Conservation (phyloP, 2,113 vertebrate species). For the Ailurus styani region DNA sequence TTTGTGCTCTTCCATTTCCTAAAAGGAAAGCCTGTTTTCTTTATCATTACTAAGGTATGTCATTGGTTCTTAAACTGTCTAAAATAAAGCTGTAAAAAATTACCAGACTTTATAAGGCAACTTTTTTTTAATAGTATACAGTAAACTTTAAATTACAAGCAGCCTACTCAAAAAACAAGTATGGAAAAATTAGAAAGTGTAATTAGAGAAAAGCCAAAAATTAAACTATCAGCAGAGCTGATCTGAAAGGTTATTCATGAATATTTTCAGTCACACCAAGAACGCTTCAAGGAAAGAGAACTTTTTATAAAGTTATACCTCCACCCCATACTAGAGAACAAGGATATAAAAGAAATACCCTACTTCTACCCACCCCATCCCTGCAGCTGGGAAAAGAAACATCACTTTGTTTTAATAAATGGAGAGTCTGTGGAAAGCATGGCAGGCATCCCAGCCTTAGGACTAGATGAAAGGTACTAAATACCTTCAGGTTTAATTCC, state of each 20-base stretch:
- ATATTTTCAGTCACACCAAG: conserved; percentile 25
- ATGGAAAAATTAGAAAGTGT: conserved; percentile 64
- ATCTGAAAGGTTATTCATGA: not conserved
- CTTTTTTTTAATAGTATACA: conserved; percentile 79
- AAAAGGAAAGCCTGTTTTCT: conserved; percentile 71
- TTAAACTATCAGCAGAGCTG: not conserved
- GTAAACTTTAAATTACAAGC: conserved; percentile 72
- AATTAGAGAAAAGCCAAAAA: conserved; percentile 7
- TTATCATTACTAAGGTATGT: conserved; percentile 68
- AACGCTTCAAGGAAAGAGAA: conserved; percentile 24
- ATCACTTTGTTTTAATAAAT: conserved; percentile 37
- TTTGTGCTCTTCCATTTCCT: conserved; percentile 62
- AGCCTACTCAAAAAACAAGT: conserved; percentile 74
- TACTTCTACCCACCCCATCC: not conserved
- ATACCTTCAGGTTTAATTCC: conserved; percentile 34
- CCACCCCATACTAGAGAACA: not conserved
- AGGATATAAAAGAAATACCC: conserved; percentile 5
- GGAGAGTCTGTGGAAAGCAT: conserved; percentile 38
- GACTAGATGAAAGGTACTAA: conserved; percentile 60
- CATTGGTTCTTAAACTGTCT: conserved; percentile 70
- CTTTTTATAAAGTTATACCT: not conserved
- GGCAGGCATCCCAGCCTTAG: conserved; percentile 40
- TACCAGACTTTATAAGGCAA: conserved; percentile 81
- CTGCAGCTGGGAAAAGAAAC: conserved; percentile 32
- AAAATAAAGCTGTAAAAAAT: conserved; percentile 82